Conservation (phyloP, 2,888 invertebrate genomes). For the Apocheima hispidaria region DNA sequence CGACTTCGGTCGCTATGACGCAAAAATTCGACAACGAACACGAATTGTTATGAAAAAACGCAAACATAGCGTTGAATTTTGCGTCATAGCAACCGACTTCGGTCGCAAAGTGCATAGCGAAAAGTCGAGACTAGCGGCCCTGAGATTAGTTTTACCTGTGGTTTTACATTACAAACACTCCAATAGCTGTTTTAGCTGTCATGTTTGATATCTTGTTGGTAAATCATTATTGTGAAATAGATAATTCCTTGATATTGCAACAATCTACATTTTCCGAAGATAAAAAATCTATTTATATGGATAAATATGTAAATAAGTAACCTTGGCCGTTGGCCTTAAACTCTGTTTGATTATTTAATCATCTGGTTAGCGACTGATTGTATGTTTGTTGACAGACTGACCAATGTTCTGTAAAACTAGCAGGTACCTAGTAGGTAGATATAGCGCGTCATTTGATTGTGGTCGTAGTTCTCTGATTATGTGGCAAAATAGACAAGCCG, state of each 20-base stretch:
- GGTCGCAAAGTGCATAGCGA: no score
- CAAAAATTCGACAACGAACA: no score
- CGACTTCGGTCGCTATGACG: no score
- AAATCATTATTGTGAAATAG: background rate
- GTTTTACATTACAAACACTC: no score
- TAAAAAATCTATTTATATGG: background rate
- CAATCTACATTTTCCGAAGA: conserved; percentile 9
- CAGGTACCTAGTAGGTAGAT: background rate
- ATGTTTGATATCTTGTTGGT: no score
- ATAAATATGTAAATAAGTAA: background rate
- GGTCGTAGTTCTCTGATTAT: no score
- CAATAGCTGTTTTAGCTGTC: background rate
- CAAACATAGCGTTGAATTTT: no score
- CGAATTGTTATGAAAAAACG: no score
- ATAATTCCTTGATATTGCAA: conserved; percentile 8
- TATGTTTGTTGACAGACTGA: conserved; percentile 5
- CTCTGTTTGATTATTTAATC: conserved; percentile 17
- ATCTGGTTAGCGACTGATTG: conserved; percentile 12
- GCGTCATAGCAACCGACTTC: no score
- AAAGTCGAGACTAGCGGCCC: no score
- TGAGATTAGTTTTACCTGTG: no score
- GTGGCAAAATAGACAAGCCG: background rate
- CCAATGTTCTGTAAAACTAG: conserved; percentile 3
- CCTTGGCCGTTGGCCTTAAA: conserved; percentile 11
- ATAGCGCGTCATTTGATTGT: background rate